Evolutionary conservation across 2,113 vertebrate species (phyloP), one percentile per base, ranked within the genome.

Genomic region (Paralichthys olivaceus): DNA sequence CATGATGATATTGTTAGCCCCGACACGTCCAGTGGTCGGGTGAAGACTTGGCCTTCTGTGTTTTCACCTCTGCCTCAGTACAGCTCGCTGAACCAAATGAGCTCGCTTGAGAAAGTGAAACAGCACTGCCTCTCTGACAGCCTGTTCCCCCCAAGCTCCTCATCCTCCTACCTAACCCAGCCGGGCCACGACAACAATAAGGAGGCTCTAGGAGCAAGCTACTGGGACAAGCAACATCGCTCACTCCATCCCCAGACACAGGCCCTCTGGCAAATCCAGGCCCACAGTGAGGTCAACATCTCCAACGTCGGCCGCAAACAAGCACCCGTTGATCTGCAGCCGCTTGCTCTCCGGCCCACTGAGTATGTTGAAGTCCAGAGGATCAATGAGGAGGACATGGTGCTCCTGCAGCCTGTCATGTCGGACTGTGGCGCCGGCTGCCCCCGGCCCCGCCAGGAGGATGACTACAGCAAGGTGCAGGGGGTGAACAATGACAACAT

Each of bases 331-430:
- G 84, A 23, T 23, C 60, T 15, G 13, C 47, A 34, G 11, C 32
- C 91, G 11, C 54, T 91, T 25, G 64, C 82, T 56, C 78, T 81
- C 17, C 92, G 58, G 69, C 76, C 94, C 15, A 86, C 92, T 64
- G 95, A 96, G 84, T 97, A 98, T 0, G 96, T 97, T 2, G 97
- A 96, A 82, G 96, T 98, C 56, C 95, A 97, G 80, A 96, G 91
- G 87, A 86, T 97, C 63, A 94, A 86, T 54, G 87, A 93, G 40
- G 92, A 96, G 15, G 91, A 95, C 7, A 82, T 88, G 0, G 85
- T 96, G 54, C 79, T 96, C 2, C 87, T 98, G 34, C 89, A 95
- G 80, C 94, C 95, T 0, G 72, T 92, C 1, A 17, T 45, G 4
- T 67, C 95, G 91, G 83, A 29, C 87, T 88, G 56, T 83, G n/a